phyloP scores from a whole-genome alignment of 2,888 invertebrate genomes.

The Agonopterix alstromeriana region DNA sequence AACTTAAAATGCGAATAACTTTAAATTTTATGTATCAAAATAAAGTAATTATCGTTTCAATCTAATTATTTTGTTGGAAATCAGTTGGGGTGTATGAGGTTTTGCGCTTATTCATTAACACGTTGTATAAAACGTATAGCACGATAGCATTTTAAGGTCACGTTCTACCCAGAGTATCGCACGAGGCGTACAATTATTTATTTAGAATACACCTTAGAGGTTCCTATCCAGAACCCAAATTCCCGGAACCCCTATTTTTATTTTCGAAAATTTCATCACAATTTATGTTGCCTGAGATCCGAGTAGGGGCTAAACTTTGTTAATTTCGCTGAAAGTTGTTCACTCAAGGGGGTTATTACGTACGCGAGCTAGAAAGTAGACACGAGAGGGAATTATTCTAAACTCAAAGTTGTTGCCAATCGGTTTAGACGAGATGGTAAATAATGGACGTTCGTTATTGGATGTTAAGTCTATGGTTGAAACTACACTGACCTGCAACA shows the following conservation, averaged over 20 bases:
- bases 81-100: too few species aligned
- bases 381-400: conserved; percentile 18
- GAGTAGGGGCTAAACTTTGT: conserved; percentile 59
- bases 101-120: too few species aligned
- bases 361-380: conserved; percentile 24
- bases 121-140: too few species aligned
- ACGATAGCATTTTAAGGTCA: too few species aligned
- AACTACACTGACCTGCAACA: too few species aligned
- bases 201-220: neutral
- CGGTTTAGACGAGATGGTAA: conserved; percentile 13
- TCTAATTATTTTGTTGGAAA: too few species aligned
- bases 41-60: too few species aligned
- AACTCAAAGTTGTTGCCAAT: conserved; percentile 19
- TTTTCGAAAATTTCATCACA: conserved; percentile 26
- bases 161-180: too few species aligned
- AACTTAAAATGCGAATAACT: too few species aligned
- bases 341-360: conserved; percentile 35
- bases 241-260: conserved; percentile 2
- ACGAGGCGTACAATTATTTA: too few species aligned
- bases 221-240: neutral
- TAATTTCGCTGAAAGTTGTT: conserved; percentile 65
- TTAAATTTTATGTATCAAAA: too few species aligned
- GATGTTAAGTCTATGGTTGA: too few species aligned
- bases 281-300: conserved; percentile 54
- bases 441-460: neutral